Evolutionary conservation across 2,888 invertebrate species (phyloP), one percentile per base, ranked within the genome.

Genomic region (Meiosimyza platycephala): DNA sequence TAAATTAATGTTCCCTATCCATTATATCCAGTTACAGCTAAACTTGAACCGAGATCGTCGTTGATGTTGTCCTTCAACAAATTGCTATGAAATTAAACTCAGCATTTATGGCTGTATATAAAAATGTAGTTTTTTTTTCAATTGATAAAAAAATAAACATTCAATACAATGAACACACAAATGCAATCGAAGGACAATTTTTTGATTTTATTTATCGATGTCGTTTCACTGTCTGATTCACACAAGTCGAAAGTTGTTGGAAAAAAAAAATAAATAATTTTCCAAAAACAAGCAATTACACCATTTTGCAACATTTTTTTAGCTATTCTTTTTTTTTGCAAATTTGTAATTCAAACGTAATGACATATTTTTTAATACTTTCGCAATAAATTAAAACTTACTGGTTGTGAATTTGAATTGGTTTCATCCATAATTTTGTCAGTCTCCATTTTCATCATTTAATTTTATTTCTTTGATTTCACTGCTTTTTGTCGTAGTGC

Each of bases 381-480:
- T 16, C 28, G 28, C 16, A n/a, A 9, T n/a, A 33, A 64, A 22
- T 60, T 52, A 28, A 70, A 75, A 86, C 85, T 85, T 83, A 85
- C 92, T 75, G 85, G 85, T 91, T 92, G 92, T 84, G 90, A 89
- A 89, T 90, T 92, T 84, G 91, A 89, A 88, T 90, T 91, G 80
- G 91, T 89, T 86, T 95, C 95, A 90, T 94, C 94, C 90, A 94
- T 93, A 89, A 93, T 92, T 91, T 94, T 94, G 90, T 95, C 95
- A 89, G 94, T 95, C 92, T 95, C 95, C 95, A 95, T 95, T 92
- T 94, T 93, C 90, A 92, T 91, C 92, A 93, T 92, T 79, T 80
- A 84, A 28, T 28, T 28, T 28, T 66, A 18, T 50, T 72, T 55
- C 65, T 67, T n/a, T 62, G 51, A 64, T 47, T 65, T 62, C 28